Percentiles rank a stretch among this genome's conserved stretches.
These are phyloP conservation scores for Columba guinea DNA, from an alignment of 2,797 vertebrate genomes.

Conservation along the genomic window DNA sequence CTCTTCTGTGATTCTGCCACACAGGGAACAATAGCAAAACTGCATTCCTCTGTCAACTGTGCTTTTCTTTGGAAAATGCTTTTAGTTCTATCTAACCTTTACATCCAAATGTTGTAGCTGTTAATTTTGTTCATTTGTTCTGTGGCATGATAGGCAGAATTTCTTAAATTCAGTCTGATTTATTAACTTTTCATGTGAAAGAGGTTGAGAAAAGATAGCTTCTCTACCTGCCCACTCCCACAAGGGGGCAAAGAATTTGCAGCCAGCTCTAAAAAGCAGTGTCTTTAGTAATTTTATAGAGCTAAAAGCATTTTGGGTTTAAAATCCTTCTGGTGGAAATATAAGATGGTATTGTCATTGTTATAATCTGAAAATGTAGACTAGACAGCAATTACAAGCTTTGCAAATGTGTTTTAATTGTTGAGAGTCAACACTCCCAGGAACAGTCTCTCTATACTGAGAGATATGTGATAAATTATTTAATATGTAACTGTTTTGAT, in stretches of 20 bases:
- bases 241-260: not conserved
- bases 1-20: not conserved
- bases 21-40: not conserved
- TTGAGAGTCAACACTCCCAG: not conserved
- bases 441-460: not conserved
- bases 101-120: not conserved
- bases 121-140: not conserved
- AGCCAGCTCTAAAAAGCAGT: not conserved
- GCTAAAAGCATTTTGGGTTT: not conserved
- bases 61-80: not conserved
- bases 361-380: not conserved
- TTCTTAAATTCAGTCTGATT: not conserved
- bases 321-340: not conserved
- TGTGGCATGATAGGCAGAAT: not conserved
- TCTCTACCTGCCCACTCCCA: not conserved
- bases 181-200: not conserved
- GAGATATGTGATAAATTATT: constrained; percentile 17
- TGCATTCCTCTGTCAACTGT: not conserved
- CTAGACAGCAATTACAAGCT: constrained; percentile 12
- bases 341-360: not conserved
- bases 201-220: not conserved
- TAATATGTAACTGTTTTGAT: constrained; percentile 30
- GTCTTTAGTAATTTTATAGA: not conserved
- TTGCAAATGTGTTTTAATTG: not conserved
- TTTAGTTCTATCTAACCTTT: not conserved